Conservation (phyloP, 2,888 invertebrate genomes). For the Torymus aiolomorphi region DNA sequence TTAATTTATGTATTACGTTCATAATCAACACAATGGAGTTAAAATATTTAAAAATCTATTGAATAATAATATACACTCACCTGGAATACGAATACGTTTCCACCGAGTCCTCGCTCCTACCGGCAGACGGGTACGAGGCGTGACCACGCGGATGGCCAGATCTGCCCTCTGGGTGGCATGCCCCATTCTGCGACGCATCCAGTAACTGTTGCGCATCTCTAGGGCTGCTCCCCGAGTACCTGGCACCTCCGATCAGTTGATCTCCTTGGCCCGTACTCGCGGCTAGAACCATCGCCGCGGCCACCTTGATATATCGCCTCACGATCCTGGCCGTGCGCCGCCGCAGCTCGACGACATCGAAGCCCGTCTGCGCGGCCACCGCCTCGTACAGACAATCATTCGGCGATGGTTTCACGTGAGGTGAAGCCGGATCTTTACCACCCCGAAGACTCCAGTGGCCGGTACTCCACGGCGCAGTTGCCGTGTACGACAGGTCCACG, state of each 20-base stretch:
- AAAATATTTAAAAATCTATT: not conserved
- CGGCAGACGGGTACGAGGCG: slow-evolving; percentile 59
- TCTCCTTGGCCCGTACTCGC: not conserved
- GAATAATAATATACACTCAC: slow-evolving; percentile 4
- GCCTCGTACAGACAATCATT: slow-evolving; percentile 66
- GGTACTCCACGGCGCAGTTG: too few species aligned
- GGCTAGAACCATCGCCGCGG: not conserved
- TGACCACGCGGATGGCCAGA: slow-evolving; percentile 68
- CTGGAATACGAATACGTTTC: slow-evolving; percentile 64
- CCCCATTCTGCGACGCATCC: slow-evolving; percentile 63
- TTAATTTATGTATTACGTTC: too few species aligned
- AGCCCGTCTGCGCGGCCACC: slow-evolving; percentile 62
- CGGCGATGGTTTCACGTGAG: not conserved
- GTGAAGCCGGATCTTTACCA: not conserved
- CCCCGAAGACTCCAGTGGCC: slow-evolving; percentile 41
- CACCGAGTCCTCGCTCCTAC: slow-evolving; percentile 58
- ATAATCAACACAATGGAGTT: too few species aligned
- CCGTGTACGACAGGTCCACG: slow-evolving; percentile 17
- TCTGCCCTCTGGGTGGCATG: slow-evolving; percentile 37
- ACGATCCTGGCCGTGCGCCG: slow-evolving; percentile 49
- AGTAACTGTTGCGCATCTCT: slow-evolving; percentile 59
- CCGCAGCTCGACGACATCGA: slow-evolving; percentile 52
- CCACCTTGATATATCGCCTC: not conserved
- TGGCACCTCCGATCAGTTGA: slow-evolving; percentile 65
- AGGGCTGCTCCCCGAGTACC: slow-evolving; percentile 60